Base-by-base conservation (phyloP, 2,888 invertebrate species). In the Unio delphinus region DNA sequence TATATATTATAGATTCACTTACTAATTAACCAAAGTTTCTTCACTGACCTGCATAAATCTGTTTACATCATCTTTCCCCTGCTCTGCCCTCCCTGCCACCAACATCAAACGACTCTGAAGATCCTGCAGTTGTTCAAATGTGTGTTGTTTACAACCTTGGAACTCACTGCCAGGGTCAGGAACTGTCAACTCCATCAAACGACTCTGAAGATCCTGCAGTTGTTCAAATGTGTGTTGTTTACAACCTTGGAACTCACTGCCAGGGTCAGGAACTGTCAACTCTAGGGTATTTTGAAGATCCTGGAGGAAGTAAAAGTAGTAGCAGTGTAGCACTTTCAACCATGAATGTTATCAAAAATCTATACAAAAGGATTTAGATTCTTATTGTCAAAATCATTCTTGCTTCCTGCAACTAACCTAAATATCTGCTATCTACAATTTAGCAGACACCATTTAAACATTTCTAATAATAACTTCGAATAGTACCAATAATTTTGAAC, bases 91-190 rank as follows among this genome's bases (percentile, higher is more conserved):
- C n/a, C 88, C 88, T 59, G 87, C 87, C 3, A 88, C 86, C 63
- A 88, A 68, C 85, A 87, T 86, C 56, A 88, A 79, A 65, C 86
- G 80, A 62, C 87, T 86, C 75, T 87, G 87, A 54, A 88, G 74
- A 66, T 88, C 87, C 62, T 80, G 78, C 23, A 88, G 71, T 62
- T 85, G 78, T 54, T 74, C 69, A 65, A 75, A 80, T 20, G 73
- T 73, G 69, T 84, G 85, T 11, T 69, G 34, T 56, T 69, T 67
- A 4, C 15, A 15, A 11, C 30, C 17, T 45, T 70, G 67, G 57
- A 65, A 60, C 18, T 70, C 67, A 23, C 69, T 72, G 5, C 72
- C 74, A 11, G 72, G 67, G 26, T 81, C 74, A 26, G 67, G 61
- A 11, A 76, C 76, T 55, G n/a, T n/a, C n/a, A n/a, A n/a, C n/a